phyloP scores from a whole-genome alignment of 2,113 vertebrate genomes.

The Apistogramma diplotaenia region DNA sequence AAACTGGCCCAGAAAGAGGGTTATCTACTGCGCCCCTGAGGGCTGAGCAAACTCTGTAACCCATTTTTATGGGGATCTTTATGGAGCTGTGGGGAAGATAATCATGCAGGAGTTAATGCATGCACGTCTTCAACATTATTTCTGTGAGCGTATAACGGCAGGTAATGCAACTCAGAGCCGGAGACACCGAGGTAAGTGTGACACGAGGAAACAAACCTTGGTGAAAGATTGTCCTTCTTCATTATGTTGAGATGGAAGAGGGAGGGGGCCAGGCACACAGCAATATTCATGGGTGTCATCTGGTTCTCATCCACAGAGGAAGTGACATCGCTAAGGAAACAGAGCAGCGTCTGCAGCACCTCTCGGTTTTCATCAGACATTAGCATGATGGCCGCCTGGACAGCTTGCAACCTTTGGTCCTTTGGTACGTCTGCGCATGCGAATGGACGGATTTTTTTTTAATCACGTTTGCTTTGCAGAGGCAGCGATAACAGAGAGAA shows the following conservation, averaged over 20 bases:
- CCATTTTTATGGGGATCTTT: conserved; percentile 39
- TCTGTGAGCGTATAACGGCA: neutral
- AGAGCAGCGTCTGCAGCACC: conserved; percentile 90
- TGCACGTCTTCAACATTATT: conserved; percentile 9
- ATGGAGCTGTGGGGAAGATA: conserved; percentile 37
- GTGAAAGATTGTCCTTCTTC: conserved; percentile 92
- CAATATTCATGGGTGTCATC: conserved; percentile 98
- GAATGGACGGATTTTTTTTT: neutral
- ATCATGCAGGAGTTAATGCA: conserved; percentile 38
- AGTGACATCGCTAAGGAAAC: conserved; percentile 92
- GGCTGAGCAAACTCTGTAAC: conserved; percentile 20
- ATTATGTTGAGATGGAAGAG: conserved; percentile 96
- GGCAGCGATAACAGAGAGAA: neutral
- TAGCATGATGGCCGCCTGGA: conserved; percentile 93
- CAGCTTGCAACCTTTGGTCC: conserved; percentile 91
- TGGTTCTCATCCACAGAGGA: conserved; percentile 93
- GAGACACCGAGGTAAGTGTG: neutral
- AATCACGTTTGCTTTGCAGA: neutral
- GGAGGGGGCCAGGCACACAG: conserved; percentile 95
- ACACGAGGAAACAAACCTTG: conserved; percentile 66
- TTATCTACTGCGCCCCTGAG: conserved; percentile 23
- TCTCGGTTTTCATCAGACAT: conserved; percentile 96
- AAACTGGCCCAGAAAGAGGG: conserved; percentile 24
- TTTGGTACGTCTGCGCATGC: conserved; percentile 86
- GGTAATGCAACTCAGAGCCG: neutral